phyloP scores from a whole-genome alignment of 2,888 invertebrate genomes.

The Lymantria monacha region DNA sequence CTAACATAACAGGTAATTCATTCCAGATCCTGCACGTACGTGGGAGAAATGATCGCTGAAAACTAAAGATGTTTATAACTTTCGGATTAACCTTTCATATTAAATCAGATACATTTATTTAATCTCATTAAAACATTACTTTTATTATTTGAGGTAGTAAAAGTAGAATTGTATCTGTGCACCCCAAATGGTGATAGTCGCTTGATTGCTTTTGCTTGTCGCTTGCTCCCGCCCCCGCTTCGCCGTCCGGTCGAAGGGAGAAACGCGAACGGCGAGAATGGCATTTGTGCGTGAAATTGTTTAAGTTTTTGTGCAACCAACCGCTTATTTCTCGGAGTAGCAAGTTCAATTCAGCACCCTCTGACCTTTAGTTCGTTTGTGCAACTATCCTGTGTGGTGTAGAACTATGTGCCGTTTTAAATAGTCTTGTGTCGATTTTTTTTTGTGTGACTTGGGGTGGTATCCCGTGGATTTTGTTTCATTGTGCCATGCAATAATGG shows the following conservation, averaged over 20 bases:
- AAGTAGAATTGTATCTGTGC: constrained; percentile 3
- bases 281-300: constrained; percentile 74
- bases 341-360: constrained; percentile 35
- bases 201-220: constrained; percentile 2
- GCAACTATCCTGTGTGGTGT: constrained; percentile 43
- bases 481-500: constrained; percentile 70
- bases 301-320: constrained; percentile 71
- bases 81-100: no score
- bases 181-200: constrained; percentile 34
- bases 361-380: constrained; percentile 47
- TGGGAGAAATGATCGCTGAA: no score
- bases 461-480: constrained; percentile 68
- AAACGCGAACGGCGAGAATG: constrained; percentile 54
- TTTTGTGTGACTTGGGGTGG: constrained; percentile 66
- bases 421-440: constrained; percentile 57
- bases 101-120: no score
- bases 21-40: no score
- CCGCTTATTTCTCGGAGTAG: constrained; percentile 63
- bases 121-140: no score
- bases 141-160: no score
- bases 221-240: constrained; percentile 37
- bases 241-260: constrained; percentile 47
- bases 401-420: constrained; percentile 56
- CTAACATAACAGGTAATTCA: no score
- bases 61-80: no score